Base-by-base conservation (phyloP, 2,797 vertebrate species). In the Bryconaethiops microstoma region DNA sequence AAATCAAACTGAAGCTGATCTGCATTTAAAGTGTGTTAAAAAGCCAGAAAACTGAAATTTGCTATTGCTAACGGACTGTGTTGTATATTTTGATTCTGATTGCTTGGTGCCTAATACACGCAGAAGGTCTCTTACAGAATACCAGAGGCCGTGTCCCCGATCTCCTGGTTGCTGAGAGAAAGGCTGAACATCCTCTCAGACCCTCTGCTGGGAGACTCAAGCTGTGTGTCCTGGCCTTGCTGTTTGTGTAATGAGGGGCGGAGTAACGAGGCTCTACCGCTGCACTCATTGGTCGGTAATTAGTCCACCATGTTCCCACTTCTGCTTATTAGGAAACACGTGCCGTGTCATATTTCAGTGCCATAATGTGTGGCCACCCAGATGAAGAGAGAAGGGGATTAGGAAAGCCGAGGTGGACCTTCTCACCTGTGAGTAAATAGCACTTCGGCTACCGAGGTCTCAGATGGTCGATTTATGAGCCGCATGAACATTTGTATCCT, bases 271-370 rank as follows among this genome's bases (percentile, higher is more conserved):
- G 14, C 50, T 69, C 82, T 78, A 69, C 60, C 35, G 68, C 72
- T 40, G 83, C 76, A 50, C 72, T 81, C 79, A 87, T 84, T 89
- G 86, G 85, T 79, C 87, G 21, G 85, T 85, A 88, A 90, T 86
- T 80, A 88, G 91, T 84, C 83, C 91, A 87, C 81, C 85, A 75
- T 91, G 88, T 91, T 91, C 90, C 81, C 64, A 76, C 79, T 3
- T 63, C 57, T 64, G 64, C 12, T 25, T 88, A 84, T 84, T 86
- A 85, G 35, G 68, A 68, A 23, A 85, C 87, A 92, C 76, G 80
- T 91, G 88, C 87, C 59, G 72, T 84, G 69, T n/a, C 65, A 59
- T 64, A 81, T 60, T 82, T 81, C 67, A 80, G 35, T 48, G 57
- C 64, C 48, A 60, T 42, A 40, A 68, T 62, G 74, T 74, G 23